Conservation (phyloP, 2,888 invertebrate genomes). For the Teinopalpus imperialis region DNA sequence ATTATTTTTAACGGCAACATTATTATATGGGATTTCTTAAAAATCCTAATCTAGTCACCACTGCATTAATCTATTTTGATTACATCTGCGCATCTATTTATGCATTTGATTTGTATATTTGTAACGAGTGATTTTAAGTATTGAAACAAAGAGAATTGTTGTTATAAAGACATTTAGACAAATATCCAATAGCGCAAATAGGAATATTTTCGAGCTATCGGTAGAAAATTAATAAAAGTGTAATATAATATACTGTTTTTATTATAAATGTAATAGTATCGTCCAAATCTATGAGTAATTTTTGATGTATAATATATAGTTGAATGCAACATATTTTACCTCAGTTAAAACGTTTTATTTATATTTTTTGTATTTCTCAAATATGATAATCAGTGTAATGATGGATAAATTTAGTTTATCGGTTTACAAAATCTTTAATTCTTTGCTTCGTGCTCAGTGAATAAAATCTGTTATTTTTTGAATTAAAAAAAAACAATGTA, state of each 20-base stretch:
- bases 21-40: constrained; percentile 38
- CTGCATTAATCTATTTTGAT: constrained; percentile 51
- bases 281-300: too few relatives aligned
- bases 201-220: neutral
- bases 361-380: too few relatives aligned
- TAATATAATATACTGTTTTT: too few relatives aligned
- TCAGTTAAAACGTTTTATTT: too few relatives aligned
- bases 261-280: too few relatives aligned
- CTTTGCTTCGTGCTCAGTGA: too few relatives aligned
- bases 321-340: neutral
- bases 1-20: constrained; percentile 4
- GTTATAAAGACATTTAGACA: constrained; percentile 41
- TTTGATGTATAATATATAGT: neutral
- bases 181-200: constrained; percentile 17
- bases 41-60: constrained; percentile 67
- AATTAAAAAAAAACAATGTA: too few relatives aligned
- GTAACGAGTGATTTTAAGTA: constrained; percentile 27
- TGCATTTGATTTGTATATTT: constrained; percentile 38
- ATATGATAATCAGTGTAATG: too few relatives aligned
- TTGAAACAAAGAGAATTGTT: constrained; percentile 35
- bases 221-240: neutral
- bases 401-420: too few relatives aligned
- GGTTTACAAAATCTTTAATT: too few relatives aligned
- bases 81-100: constrained; percentile 42
- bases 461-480: too few relatives aligned